Evolutionary conservation across 1,140 invertebrate genomes (phyloP).

Genomic region (Tenebrio molitor): DNA sequence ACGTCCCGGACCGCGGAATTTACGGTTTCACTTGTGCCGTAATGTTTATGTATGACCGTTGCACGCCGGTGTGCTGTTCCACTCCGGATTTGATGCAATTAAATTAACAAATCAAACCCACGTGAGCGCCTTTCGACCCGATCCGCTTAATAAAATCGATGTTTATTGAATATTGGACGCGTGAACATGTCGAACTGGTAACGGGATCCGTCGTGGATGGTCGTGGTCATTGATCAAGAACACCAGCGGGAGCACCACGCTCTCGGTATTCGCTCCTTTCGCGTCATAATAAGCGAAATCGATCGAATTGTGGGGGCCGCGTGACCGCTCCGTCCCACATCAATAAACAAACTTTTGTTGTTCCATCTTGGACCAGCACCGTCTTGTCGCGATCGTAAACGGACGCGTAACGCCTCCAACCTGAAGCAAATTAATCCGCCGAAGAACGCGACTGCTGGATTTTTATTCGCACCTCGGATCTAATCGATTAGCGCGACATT

Average conservation of each 20-base stretch:
- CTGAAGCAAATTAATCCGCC: no score
- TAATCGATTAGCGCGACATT: no score
- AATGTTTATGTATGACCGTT: conserved; percentile 39
- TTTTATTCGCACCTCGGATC: no score
- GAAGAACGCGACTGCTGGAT: no score
- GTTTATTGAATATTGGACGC: conserved; percentile 32
- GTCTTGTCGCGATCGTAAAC: no score
- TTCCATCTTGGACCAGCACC: no score
- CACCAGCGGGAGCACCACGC: conserved; percentile 1
- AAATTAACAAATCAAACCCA: conserved; percentile 45
- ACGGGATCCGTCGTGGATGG: conserved; percentile 30
- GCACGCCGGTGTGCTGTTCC: conserved; percentile 19
- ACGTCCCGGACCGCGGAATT: conserved; percentile 22
- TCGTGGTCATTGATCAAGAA: conserved; percentile 27
- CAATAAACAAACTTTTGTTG: no score
- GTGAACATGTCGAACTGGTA: conserved; percentile 1
- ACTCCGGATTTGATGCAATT: conserved; percentile 41
- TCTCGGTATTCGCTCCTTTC: neutral
- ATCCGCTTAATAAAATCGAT: conserved; percentile 10
- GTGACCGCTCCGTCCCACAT: no score
- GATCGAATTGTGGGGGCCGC: no score
- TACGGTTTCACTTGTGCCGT: conserved; percentile 42
- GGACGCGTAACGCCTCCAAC: no score
- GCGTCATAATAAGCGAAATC: no score
- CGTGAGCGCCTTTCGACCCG: conserved; percentile 12